Evolutionary conservation across 2,797 vertebrate species (phyloP).

Genomic region (Bradypodion ventrale): DNA sequence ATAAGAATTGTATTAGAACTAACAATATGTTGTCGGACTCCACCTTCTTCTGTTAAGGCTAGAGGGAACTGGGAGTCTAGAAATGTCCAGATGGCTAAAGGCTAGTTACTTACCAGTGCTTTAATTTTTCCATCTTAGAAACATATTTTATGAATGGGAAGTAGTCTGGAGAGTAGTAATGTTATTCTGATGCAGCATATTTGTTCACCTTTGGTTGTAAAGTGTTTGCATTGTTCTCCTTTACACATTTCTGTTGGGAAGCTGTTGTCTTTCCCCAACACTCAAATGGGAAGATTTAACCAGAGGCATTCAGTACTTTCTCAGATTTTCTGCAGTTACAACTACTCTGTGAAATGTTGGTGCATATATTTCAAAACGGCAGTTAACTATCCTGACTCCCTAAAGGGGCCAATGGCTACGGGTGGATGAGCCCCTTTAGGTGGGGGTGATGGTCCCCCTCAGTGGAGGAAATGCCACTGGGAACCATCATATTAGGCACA

Average conservation of each 20-base stretch:
- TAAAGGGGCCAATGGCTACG: no score
- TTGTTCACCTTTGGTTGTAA: neutral
- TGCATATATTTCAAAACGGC: no score
- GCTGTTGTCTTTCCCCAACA: neutral
- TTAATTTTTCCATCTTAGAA: no score
- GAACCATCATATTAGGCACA: no score
- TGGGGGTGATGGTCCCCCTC: no score
- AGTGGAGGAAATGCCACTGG: no score
- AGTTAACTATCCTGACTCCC: no score
- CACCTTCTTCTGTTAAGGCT: neutral
- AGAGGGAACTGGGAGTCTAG: neutral
- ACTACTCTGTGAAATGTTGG: neutral
- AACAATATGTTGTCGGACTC: neutral
- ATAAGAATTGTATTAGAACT: neutral
- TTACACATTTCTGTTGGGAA: neutral
- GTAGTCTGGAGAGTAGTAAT: neutral
- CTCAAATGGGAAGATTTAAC: neutral
- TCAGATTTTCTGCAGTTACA: neutral
- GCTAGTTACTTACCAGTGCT: neutral
- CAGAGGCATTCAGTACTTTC: neutral
- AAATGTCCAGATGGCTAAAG: neutral
- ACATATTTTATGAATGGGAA: neutral
- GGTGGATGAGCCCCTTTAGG: no score
- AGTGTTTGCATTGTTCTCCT: conserved; percentile 22
- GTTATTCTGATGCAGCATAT: neutral